Evolutionary conservation across 2,888 invertebrate genomes (phyloP).

Genomic region (Drosophila paracracens): DNA sequence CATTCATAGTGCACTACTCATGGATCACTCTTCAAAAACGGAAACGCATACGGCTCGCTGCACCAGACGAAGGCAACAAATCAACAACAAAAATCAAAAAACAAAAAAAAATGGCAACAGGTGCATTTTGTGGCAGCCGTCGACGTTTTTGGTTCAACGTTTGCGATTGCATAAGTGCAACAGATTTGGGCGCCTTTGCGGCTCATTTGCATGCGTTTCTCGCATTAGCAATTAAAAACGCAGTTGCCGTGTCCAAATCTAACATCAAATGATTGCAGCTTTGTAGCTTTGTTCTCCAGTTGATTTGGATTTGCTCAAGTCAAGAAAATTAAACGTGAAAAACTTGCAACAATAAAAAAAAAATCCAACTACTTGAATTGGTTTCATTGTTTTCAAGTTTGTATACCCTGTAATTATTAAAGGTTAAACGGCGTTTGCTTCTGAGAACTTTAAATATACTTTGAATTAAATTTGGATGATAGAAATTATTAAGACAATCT

Average conservation of each 20-base stretch:
- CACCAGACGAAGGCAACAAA: constrained; percentile 38
- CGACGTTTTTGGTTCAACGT: constrained; percentile 36
- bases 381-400: constrained; percentile 35
- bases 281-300: constrained; percentile 59
- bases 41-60: constrained; percentile 80
- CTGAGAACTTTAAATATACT: neutral
- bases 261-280: constrained; percentile 36
- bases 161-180: constrained; percentile 61
- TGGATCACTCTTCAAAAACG: constrained; percentile 52
- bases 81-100: neutral
- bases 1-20: neutral
- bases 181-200: constrained; percentile 53
- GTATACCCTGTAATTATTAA: constrained; percentile 7
- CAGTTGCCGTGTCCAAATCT: constrained; percentile 66
- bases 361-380: constrained; percentile 36
- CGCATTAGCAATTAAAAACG: constrained; percentile 74
- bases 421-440: neutral
- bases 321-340: constrained; percentile 38
- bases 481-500: neutral
- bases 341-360: constrained; percentile 23
- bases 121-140: constrained; percentile 53
- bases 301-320: constrained; percentile 40
- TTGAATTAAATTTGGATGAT: neutral
- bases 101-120: constrained; percentile 39
- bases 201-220: constrained; percentile 69